Percentiles rank a stretch among this genome's conserved stretches.
Evolutionary conservation across 2,888 invertebrate species (phyloP).

Genomic region (Lepidocyrtinus sp.): DNA sequence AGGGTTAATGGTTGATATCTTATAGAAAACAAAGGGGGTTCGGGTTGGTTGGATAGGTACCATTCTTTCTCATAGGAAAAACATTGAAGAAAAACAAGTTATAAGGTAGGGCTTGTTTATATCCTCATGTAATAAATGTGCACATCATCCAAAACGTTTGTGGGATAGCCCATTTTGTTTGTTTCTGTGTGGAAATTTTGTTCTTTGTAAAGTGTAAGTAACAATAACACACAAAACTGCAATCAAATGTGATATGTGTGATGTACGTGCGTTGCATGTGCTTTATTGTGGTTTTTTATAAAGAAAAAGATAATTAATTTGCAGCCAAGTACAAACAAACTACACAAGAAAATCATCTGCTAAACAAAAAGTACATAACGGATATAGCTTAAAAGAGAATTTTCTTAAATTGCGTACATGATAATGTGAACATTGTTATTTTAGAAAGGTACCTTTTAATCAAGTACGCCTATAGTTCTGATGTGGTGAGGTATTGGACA

Average conservation of each 20-base stretch:
- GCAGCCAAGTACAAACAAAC: too few species aligned
- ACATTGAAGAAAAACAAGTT: background rate
- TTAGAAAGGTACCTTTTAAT: background rate
- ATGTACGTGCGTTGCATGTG: background rate
- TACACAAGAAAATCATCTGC: too few species aligned
- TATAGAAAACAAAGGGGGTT: background rate
- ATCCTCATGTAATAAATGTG: background rate
- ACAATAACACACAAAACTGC: too few species aligned
- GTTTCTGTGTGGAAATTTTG: background rate
- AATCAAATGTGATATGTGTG: too few species aligned
- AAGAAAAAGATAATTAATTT: background rate
- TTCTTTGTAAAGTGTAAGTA: background rate
- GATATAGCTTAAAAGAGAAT: too few species aligned
- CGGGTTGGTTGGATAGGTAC: background rate
- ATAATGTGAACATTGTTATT: background rate
- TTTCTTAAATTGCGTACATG: background rate
- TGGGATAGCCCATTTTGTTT: background rate
- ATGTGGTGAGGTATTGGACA: too few species aligned
- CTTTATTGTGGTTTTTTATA: background rate
- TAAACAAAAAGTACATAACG: background rate
- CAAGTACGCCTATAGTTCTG: too few species aligned
- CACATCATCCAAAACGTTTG: background rate
- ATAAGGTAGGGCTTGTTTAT: background rate
- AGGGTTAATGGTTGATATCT: constrained; percentile 37
- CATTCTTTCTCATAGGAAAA: background rate